Percentiles rank a stretch among this genome's conserved stretches.
phyloP scores from a whole-genome alignment of 2,113 vertebrate genomes.

The Siniperca chuatsi region DNA sequence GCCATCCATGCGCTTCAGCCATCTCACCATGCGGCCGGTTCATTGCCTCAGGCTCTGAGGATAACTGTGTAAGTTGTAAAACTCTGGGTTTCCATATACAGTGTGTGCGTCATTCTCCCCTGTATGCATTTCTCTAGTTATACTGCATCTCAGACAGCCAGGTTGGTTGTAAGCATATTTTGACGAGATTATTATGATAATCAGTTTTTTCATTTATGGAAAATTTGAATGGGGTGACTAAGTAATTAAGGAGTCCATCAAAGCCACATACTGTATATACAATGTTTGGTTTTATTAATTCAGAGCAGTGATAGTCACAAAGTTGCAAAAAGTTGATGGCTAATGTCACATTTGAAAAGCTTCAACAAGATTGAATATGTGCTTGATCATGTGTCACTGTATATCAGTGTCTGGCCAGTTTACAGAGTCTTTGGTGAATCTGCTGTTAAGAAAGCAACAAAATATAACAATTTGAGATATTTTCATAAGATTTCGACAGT shows the following conservation, averaged over 20 bases:
- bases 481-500: background rate
- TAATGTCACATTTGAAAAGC: background rate
- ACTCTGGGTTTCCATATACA: background rate
- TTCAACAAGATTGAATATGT: background rate
- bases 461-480: background rate
- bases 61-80: slow-evolving; percentile 85
- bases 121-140: background rate
- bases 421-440: background rate
- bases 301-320: background rate
- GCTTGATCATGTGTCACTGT: background rate
- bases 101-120: background rate
- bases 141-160: background rate
- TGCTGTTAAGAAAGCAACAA: background rate
- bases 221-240: background rate
- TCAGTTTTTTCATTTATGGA: background rate
- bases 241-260: background rate
- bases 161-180: background rate
- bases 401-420: background rate
- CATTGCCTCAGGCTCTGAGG: slow-evolving; percentile 90
- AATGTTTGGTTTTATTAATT: background rate
- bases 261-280: background rate
- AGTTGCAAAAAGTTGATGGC: background rate
- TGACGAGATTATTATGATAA: background rate
- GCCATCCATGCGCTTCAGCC: slow-evolving; percentile 85
- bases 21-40: slow-evolving; percentile 90